phyloP scores from a whole-genome alignment of 2,113 vertebrate genomes.

The Alaudala cheleensis region DNA sequence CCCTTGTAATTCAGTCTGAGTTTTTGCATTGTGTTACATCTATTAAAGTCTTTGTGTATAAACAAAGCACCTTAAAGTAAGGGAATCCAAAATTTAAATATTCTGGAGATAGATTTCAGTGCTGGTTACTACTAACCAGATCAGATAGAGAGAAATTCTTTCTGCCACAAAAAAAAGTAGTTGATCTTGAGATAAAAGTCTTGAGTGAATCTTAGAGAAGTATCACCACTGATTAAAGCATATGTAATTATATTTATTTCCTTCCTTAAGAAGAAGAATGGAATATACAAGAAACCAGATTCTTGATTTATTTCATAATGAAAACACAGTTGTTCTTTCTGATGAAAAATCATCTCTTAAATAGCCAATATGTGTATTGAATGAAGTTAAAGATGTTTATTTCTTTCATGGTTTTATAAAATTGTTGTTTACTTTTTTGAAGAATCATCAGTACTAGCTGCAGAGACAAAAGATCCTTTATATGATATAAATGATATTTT shows the following conservation, averaged over 20 bases:
- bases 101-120: neutral
- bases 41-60: neutral
- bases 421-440: constrained; percentile 53
- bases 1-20: neutral
- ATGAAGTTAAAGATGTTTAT: constrained; percentile 49
- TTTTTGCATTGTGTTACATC: neutral
- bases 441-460: constrained; percentile 17
- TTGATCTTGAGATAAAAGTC: neutral
- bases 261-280: neutral
- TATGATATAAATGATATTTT: constrained; percentile 48
- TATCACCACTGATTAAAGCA: constrained; percentile 8
- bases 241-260: constrained; percentile 4
- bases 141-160: neutral
- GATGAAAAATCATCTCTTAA: constrained; percentile 23
- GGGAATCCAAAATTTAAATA: neutral
- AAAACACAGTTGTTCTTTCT: constrained; percentile 25
- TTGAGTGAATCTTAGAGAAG: neutral
- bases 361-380: constrained; percentile 15
- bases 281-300: neutral
- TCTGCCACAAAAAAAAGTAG: neutral
- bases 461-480: constrained; percentile 51
- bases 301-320: constrained; percentile 33
- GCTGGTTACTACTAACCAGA: neutral
- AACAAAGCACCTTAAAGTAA: neutral
- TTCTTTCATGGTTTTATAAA: constrained; percentile 38